Conservation (phyloP, 2,113 vertebrate genomes). For the Stigmatopora argus region DNA sequence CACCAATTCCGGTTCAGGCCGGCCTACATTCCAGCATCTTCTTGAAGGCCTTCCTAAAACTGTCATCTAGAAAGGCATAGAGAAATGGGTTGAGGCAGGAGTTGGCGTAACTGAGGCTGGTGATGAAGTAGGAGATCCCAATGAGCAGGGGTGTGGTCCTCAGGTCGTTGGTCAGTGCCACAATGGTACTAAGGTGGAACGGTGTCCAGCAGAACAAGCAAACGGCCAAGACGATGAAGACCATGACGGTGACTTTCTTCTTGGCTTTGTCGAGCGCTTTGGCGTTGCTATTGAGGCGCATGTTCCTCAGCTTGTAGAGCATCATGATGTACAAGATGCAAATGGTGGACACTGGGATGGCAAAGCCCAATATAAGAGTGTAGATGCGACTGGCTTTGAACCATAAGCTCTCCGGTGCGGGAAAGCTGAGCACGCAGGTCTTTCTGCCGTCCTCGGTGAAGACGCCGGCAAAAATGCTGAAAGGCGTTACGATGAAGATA, state of each 20-base stretch:
- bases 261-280: conserved; percentile 87
- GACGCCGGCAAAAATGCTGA: conserved; percentile 79
- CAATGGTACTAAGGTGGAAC: conserved; percentile 85
- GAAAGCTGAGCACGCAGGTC: conserved; percentile 85
- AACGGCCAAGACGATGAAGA: conserved; percentile 82
- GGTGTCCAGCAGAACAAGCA: conserved; percentile 89
- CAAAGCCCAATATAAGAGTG: conserved; percentile 80
- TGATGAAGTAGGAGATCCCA: conserved; percentile 83
- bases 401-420: conserved; percentile 79
- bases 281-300: conserved; percentile 79
- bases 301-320: conserved; percentile 79
- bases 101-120: conserved; percentile 87
- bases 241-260: conserved; percentile 84
- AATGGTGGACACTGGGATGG: conserved; percentile 82
- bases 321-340: conserved; percentile 83
- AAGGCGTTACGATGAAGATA: conserved; percentile 80
- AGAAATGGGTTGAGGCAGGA: conserved; percentile 87
- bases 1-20: conserved; percentile 50
- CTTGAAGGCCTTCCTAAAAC: conserved; percentile 81
- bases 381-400: conserved; percentile 85
- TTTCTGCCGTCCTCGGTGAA: conserved; percentile 72
- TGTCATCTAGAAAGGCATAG: conserved; percentile 85
- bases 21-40: conserved; percentile 76
- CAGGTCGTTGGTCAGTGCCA: conserved; percentile 83
- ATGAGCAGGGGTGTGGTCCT: conserved; percentile 79